Conservation (phyloP, 1,140 invertebrate genomes). For the Platyscapa corneri region DNA sequence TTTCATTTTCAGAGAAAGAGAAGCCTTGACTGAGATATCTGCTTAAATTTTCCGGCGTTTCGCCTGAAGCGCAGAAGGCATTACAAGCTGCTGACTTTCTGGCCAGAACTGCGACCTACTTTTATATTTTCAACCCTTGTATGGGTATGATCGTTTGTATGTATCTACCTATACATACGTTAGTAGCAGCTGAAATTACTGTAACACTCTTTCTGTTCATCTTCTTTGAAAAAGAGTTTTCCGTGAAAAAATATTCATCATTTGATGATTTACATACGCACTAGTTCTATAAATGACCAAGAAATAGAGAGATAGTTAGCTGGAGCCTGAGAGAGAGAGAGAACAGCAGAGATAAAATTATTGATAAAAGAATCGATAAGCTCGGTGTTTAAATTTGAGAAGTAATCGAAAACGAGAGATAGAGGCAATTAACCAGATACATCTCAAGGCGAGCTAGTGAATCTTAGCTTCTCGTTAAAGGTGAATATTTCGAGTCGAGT, state of each 20-base stretch:
- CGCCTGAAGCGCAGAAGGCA: background rate
- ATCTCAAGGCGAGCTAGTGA: too few relatives aligned
- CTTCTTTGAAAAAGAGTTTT: conserved; percentile 31
- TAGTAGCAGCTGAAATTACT: background rate
- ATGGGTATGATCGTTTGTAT: background rate
- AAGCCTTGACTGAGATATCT: conserved; percentile 15
- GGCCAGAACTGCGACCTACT: conserved; percentile 29
- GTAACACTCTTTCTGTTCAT: background rate
- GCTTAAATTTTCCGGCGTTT: conserved; percentile 14
- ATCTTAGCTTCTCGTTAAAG: too few relatives aligned
- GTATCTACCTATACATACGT: background rate
- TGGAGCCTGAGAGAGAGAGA: background rate
- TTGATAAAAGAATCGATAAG: too few relatives aligned
- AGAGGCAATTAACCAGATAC: too few relatives aligned
- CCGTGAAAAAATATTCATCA: conserved; percentile 15
- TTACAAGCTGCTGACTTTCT: conserved; percentile 8
- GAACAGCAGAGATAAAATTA: background rate
- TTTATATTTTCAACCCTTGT: too few relatives aligned
- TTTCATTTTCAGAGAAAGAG: conserved; percentile 53
- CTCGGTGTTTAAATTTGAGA: too few relatives aligned
- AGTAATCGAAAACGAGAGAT: too few relatives aligned
- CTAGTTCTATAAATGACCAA: background rate
- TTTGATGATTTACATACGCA: background rate
- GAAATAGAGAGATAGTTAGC: background rate
- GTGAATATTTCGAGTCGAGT: background rate